Percentiles rank a stretch among this genome's conserved stretches.
phyloP scores from a whole-genome alignment of 2,888 invertebrate species.

The Rhingia rostrata region DNA sequence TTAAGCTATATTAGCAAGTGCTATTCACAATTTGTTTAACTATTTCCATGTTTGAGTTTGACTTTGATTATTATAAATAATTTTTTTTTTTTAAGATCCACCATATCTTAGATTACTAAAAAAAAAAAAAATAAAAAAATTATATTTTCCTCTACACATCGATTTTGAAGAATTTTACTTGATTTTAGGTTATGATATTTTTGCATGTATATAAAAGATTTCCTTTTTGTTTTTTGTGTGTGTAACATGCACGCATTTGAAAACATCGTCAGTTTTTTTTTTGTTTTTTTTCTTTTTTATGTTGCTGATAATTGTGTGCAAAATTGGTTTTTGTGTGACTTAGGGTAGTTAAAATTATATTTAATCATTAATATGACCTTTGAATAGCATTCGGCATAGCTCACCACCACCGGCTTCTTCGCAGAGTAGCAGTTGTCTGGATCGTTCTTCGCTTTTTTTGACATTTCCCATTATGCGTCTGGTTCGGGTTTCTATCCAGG shows the following conservation, averaged over 20 bases:
- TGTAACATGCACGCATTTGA: conserved; percentile 6
- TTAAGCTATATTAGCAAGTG: too few relatives aligned
- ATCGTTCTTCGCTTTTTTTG: conserved; percentile 78
- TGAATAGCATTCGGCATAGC: conserved; percentile 79
- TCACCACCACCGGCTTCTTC: conserved; percentile 78
- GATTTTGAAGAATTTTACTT: not conserved
- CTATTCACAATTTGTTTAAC: too few relatives aligned
- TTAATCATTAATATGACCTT: conserved; percentile 76
- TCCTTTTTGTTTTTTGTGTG: not conserved
- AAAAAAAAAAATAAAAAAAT: too few relatives aligned
- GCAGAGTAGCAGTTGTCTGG: conserved; percentile 78
- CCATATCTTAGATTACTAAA: too few relatives aligned
- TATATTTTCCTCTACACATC: conserved; percentile 1
- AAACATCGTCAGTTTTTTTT: not conserved
- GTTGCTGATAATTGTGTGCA: conserved; percentile 9
- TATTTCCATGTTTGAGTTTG: too few relatives aligned
- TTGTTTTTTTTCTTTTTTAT: conserved; percentile 5
- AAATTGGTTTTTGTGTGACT: not conserved
- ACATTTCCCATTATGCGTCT: conserved; percentile 79
- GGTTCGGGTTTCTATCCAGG: conserved; percentile 77
- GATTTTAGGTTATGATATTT: conserved; percentile 2
- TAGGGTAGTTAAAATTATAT: not conserved
- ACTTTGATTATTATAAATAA: too few relatives aligned
- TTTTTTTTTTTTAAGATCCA: too few relatives aligned
- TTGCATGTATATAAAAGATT: conserved; percentile 31